These are phyloP conservation scores for Drosophila paranaensis DNA, from an alignment of 2,888 invertebrate genomes.

Conservation along the genomic window DNA sequence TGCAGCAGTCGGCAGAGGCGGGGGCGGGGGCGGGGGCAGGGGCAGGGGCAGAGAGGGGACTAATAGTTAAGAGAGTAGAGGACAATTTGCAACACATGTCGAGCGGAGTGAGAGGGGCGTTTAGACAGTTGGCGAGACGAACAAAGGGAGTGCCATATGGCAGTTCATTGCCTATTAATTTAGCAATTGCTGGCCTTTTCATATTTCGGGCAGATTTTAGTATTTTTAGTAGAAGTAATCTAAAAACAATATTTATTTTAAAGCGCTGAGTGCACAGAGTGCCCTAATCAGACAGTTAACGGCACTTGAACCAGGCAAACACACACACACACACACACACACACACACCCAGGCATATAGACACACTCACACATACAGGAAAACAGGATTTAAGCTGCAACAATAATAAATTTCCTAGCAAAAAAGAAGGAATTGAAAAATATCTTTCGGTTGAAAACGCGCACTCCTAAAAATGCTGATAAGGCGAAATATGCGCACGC, in stretches of 20 bases:
- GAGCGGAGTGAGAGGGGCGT: conserved; percentile 33
- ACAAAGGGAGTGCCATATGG: conserved; percentile 50
- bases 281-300: conserved; percentile 80
- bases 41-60: conserved; percentile 27
- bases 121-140: conserved; percentile 12
- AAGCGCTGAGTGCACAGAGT: conserved; percentile 67
- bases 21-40: conserved; percentile 9
- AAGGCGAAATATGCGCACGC: conserved; percentile 75
- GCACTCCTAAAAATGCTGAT: conserved; percentile 75
- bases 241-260: conserved; percentile 82
- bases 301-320: conserved; percentile 53
- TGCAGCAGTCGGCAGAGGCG: neutral
- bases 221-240: conserved; percentile 70
- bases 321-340: conserved; percentile 20
- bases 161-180: conserved; percentile 68
- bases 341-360: conserved; percentile 12
- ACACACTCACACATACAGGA: conserved; percentile 33
- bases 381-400: conserved; percentile 79
- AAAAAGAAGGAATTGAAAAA: conserved; percentile 57
- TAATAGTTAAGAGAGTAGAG: conserved; percentile 18
- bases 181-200: conserved; percentile 59
- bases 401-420: conserved; percentile 73
- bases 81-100: conserved; percentile 61
- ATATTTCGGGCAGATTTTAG: conserved; percentile 56
- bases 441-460: conserved; percentile 62